phyloP scores from a whole-genome alignment of 2,797 vertebrate species.

The Limosa lapponica region DNA sequence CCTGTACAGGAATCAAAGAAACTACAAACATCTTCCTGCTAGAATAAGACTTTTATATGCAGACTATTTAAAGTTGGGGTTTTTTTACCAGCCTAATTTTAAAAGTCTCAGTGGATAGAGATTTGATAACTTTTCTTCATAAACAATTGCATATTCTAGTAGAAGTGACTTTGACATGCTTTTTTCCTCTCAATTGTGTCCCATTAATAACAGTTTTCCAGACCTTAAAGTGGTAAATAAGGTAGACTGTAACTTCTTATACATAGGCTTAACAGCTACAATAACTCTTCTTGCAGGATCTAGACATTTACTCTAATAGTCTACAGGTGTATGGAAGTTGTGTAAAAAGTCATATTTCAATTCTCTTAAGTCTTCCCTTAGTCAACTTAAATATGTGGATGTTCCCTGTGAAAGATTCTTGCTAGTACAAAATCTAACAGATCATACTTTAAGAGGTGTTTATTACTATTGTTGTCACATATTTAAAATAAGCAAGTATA shows the following conservation, averaged over 20 bases:
- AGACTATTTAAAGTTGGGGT: not conserved
- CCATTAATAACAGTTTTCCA: not conserved
- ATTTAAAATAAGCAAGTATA: not conserved
- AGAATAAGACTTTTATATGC: not conserved
- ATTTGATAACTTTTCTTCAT: not conserved
- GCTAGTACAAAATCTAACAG: not conserved
- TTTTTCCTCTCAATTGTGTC: not conserved
- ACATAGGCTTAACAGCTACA: not conserved
- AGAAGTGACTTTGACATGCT: not conserved
- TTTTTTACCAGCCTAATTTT: not conserved
- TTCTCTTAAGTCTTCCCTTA: not conserved
- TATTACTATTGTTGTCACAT: not conserved
- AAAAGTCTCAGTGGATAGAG: not conserved
- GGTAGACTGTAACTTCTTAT: not conserved
- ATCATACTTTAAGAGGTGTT: not conserved
- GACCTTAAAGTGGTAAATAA: not conserved
- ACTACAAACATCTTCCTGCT: not conserved
- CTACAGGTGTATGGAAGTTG: not conserved
- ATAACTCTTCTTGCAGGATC: not conserved
- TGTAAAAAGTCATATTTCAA: not conserved
- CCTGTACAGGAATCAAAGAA: not conserved
- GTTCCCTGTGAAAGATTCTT: not conserved
- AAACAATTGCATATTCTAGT: not conserved
- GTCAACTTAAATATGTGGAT: fast-evolving
- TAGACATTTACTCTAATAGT: not conserved